Conservation (phyloP, 2,113 vertebrate genomes). For the Paracanthobrama guichenoti region DNA sequence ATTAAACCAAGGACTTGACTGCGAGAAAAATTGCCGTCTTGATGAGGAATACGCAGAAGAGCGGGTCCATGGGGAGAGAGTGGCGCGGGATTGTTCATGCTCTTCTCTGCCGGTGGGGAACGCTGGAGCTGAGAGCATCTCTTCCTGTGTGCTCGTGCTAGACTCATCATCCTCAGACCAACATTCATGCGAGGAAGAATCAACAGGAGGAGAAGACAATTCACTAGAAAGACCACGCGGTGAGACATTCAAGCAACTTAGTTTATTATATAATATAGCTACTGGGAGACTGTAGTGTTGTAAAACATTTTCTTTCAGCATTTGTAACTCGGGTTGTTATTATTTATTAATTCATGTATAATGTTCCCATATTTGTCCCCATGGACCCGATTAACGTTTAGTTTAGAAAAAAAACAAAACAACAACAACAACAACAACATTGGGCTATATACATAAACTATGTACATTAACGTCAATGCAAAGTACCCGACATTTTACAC, state of each 20-base stretch:
- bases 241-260: conserved; percentile 35
- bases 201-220: conserved; percentile 55
- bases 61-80: conserved; percentile 16
- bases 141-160: conserved; percentile 29
- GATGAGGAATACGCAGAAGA: conserved; percentile 10
- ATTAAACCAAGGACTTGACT: conserved; percentile 65
- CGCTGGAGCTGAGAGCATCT: conserved; percentile 11
- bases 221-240: conserved; percentile 55
- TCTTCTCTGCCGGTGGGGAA: not conserved
- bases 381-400: too few species aligned
- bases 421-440: too few species aligned
- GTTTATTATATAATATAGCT: not conserved
- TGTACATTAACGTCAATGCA: not conserved
- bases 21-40: not conserved
- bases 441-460: not conserved
- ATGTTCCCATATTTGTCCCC: not conserved
- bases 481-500: not conserved
- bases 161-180: conserved; percentile 45
- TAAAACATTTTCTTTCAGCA: not conserved
- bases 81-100: not conserved
- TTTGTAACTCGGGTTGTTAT: not conserved
- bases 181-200: conserved; percentile 54
- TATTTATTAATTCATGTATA: too few species aligned
- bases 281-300: not conserved
- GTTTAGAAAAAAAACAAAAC: not conserved